These are phyloP conservation scores for Chrysochloris asiatica DNA, from an alignment of 2,113 vertebrate species.

Conservation along the genomic window DNA sequence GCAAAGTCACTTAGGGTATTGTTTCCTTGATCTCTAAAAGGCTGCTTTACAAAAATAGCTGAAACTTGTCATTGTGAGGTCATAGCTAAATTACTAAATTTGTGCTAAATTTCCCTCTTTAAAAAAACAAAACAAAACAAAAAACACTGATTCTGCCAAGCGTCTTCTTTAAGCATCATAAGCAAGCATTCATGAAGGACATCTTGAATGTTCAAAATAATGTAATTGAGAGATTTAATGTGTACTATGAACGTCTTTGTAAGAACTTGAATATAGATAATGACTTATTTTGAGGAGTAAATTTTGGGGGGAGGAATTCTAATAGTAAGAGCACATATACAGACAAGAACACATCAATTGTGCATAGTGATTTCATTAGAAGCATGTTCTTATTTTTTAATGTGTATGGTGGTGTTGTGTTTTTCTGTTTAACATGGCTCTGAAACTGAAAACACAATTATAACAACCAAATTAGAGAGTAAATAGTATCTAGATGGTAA, in stretches of 20 bases:
- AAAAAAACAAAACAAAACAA: too few species aligned
- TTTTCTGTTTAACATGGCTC: neutral
- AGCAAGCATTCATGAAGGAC: constrained; percentile 1
- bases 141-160: neutral
- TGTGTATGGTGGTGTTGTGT: neutral
- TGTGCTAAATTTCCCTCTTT: neutral
- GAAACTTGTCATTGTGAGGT: neutral
- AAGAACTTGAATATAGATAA: neutral
- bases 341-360: neutral
- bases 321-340: neutral
- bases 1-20: neutral
- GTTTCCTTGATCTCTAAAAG: neutral
- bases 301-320: neutral
- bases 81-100: constrained; percentile 3
- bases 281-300: neutral
- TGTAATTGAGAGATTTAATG: neutral
- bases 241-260: neutral
- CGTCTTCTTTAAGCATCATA: constrained; percentile 29
- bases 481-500: neutral
- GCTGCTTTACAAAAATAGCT: neutral
- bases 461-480: neutral
- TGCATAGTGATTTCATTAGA: neutral
- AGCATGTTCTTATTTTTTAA: neutral
- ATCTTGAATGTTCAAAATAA: constrained; percentile 33
- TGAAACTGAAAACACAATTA: neutral